Base-by-base conservation (phyloP, 2,888 invertebrate species). In the Sesia bembeciformis region DNA sequence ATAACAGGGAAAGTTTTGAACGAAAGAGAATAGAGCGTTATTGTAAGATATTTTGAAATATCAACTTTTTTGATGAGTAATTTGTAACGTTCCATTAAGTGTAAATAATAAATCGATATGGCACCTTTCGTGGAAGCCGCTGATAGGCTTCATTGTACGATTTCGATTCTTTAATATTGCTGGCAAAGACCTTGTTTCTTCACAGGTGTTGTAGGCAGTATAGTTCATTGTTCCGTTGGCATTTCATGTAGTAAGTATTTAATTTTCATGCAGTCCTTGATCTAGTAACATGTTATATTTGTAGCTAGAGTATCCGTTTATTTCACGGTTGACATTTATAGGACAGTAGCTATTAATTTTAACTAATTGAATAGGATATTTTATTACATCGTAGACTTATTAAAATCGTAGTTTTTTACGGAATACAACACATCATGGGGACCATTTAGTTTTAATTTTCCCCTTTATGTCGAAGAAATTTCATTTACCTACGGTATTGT, bases 171-270 rank as follows among this genome's bases (percentile, higher is more conserved):
- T 1, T 46, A 23, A 46, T 38, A 50, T 54, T 51, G 50, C 52
- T 57, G 57, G 53, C 58, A 52, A 60, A 60, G 62, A 58, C 60
- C 58, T 52, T 54, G 55, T 55, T 55, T 58, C 50, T 53, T 58
- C 57, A 57, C 63, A 64, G 56, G 62, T 62, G 67, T 62, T 55
- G 57, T 42, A 50, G 39, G 50, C 38, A 39, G 6, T 50, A 4
- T 60, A 57, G 68, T 68, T 63, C 70, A 66, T 70, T 68, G 70
- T 69, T 58, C 66, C 58, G 59, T 55, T 77, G 70, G 58, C 66
- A 74, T 77, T 77, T 70, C 58, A 62, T 62, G 56, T 57, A 52
- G 60, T 66, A 42, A 38, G 5, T 58, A 62, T 63, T 57, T 59
- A 67, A 60, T 64, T 58, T 64, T 64, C 57, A 60, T 56, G 52